These are phyloP conservation scores for Cremastinae sp. DNA, from an alignment of 2,888 invertebrate genomes.

Conservation along the genomic window DNA sequence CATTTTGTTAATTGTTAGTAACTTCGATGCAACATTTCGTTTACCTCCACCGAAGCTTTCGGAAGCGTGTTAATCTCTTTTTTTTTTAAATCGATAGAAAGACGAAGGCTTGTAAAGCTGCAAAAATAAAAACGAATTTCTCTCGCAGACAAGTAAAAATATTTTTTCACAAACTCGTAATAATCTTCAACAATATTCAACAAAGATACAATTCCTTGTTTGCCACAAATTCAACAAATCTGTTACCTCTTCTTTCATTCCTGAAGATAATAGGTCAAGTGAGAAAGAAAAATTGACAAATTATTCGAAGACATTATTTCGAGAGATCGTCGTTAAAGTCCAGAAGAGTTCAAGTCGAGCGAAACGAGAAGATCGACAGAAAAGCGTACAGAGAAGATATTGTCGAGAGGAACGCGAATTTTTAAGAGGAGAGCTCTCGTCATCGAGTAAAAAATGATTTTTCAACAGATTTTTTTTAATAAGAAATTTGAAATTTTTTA, in stretches of 20 bases:
- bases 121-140: not conserved
- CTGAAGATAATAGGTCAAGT: too few relatives aligned
- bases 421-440: too few relatives aligned
- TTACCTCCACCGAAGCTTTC: too few relatives aligned
- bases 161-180: not conserved
- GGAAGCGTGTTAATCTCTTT: too few relatives aligned
- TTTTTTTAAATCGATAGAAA: too few relatives aligned
- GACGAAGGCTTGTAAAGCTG: not conserved
- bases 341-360: not conserved
- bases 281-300: not conserved
- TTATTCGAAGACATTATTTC: not conserved
- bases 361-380: conserved; percentile 7
- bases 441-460: too few relatives aligned
- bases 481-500: too few relatives aligned
- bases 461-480: too few relatives aligned
- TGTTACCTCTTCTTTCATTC: too few relatives aligned
- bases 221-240: too few relatives aligned
- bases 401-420: not conserved
- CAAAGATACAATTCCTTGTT: not conserved
- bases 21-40: too few relatives aligned
- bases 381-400: conserved; percentile 32
- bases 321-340: not conserved
- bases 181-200: not conserved
- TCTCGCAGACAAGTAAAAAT: not conserved
- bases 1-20: not conserved